Conservation (phyloP, 2,797 vertebrate species). For the Falco peregrinus region DNA sequence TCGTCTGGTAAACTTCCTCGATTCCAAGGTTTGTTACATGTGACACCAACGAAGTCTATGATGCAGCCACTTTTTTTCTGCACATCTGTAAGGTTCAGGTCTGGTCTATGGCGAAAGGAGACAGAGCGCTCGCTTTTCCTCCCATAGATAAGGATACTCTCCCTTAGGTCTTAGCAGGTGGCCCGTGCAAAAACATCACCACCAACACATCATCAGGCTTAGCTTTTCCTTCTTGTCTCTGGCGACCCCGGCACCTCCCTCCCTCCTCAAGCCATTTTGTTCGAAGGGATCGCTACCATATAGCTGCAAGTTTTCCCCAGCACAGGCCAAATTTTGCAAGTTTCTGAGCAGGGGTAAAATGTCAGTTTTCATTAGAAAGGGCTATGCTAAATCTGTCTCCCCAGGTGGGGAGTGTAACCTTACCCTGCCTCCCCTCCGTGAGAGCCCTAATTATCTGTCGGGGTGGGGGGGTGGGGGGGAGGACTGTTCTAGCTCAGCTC, state of each 20-base stretch:
- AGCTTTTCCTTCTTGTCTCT: neutral
- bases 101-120: neutral
- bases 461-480: neutral
- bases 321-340: neutral
- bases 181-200: neutral
- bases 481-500: neutral
- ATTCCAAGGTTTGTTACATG: neutral
- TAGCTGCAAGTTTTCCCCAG: neutral
- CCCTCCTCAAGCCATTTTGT: neutral
- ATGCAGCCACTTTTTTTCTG: neutral
- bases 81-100: neutral
- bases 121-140: neutral
- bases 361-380: neutral
- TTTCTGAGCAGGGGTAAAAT: neutral
- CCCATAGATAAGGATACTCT: neutral
- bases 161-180: neutral
- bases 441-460: too few relatives aligned
- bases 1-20: neutral
- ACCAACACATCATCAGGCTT: neutral
- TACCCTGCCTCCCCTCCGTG: too few relatives aligned
- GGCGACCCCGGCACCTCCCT: neutral
- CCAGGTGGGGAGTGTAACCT: neutral
- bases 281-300: neutral
- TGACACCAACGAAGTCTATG: neutral
- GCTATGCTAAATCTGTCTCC: neutral